These are phyloP conservation scores for Folsomia candida DNA, from an alignment of 2,888 invertebrate genomes.

Conservation along the genomic window DNA sequence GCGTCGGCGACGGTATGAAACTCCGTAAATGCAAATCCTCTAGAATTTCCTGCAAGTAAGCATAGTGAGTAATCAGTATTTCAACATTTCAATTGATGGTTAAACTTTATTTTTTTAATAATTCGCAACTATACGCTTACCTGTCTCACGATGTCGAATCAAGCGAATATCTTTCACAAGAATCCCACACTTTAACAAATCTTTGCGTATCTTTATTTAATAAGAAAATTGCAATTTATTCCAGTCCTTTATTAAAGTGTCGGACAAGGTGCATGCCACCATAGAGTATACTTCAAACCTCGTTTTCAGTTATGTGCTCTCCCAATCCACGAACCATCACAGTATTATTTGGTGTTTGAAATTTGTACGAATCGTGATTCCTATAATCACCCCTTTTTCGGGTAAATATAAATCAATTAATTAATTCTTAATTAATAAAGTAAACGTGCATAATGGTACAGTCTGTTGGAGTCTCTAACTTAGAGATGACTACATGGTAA, in stretches of 20 bases:
- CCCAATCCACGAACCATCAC: constrained; percentile 73
- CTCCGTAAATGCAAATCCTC: constrained; percentile 90
- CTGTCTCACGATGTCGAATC: constrained; percentile 79
- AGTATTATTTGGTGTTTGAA: constrained; percentile 66
- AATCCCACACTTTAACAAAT: constrained; percentile 70
- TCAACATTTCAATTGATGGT: background rate
- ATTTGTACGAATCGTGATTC: constrained; percentile 58
- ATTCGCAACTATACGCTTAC: constrained; percentile 57
- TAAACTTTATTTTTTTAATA: background rate
- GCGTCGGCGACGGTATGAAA: constrained; percentile 85
- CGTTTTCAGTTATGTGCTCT: constrained; percentile 72
- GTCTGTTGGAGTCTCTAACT: background rate
- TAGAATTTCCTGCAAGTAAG: constrained; percentile 72
- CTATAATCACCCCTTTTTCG: constrained; percentile 20
- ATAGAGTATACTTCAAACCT: too few relatives aligned
- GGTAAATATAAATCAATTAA: constrained; percentile 3
- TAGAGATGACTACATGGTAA: too few relatives aligned
- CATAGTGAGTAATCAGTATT: background rate
- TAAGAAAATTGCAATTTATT: background rate
- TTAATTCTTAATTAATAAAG: background rate
- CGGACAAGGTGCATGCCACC: too few relatives aligned
- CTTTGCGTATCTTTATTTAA: constrained; percentile 69
- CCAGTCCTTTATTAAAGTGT: background rate
- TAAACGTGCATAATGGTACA: background rate
- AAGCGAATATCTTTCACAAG: constrained; percentile 77